Conservation (phyloP, 1,140 invertebrate genomes). For the Drosophila sp. region DNA sequence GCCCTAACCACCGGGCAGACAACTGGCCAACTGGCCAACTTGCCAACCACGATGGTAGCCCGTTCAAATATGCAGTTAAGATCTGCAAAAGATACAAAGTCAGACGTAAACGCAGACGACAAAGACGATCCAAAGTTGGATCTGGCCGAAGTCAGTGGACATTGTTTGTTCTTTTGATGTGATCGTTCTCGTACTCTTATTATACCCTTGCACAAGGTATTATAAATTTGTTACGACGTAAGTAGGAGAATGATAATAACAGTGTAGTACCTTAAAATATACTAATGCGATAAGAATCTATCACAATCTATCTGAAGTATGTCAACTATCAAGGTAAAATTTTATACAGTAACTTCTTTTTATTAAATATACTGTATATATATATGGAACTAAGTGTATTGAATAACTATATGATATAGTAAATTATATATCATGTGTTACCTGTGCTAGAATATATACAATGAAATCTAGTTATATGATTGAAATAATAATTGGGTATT, state of each 20-base stretch:
- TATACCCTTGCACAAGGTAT: background rate
- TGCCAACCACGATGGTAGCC: slow-evolving; percentile 17
- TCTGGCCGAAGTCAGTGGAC: slow-evolving; percentile 40
- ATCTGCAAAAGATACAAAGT: slow-evolving; percentile 49
- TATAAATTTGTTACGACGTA: background rate
- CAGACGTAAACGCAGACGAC: slow-evolving; percentile 3
- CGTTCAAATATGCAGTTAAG: slow-evolving; percentile 29
- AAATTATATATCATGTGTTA: no score
- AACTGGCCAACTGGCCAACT: slow-evolving; percentile 31
- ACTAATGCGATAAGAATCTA: background rate
- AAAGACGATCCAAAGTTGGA: slow-evolving; percentile 41
- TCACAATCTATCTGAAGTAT: background rate
- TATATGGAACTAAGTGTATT: no score
- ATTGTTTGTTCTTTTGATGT: slow-evolving; percentile 54
- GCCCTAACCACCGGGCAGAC: slow-evolving; percentile 54
- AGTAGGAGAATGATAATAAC: background rate
- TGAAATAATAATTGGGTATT: no score
- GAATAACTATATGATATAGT: no score
- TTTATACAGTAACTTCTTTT: no score
- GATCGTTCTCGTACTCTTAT: slow-evolving; percentile 10
- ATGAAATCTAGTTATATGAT: no score
- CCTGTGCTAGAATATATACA: no score
- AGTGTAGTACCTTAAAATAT: background rate
- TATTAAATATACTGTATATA: no score
- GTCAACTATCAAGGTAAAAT: no score